Base-by-base conservation (phyloP, 2,888 invertebrate species). In the Polylopha cassiicola region DNA sequence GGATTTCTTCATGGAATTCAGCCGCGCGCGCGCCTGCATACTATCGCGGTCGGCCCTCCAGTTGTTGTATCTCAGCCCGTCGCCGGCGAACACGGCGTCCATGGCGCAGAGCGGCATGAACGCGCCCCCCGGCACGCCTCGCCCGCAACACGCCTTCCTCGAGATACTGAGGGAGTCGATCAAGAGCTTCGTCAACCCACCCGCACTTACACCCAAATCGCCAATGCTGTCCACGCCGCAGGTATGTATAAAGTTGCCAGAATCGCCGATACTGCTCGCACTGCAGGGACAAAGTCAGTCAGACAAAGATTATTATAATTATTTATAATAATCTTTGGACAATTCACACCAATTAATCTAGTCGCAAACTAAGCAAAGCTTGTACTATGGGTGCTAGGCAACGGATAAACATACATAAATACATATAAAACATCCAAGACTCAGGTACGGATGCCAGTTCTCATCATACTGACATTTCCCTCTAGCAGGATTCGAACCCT, bases 1-100 rank as follows among this genome's bases (percentile, higher is more conserved):
- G 95, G 96, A 98, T 65, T 95, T 97, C 76, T 96, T 98, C 75
- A 91, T 94, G 72, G 95, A 97, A 61, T 97, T 97, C 75, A 97
- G 97, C 61, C 91, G 93, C 27, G 91, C 91, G 58, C 90, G 90
- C 1, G 95, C 97, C 1, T 98, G 98, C 74, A 95, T 98, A 42
- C 87, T 98, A 4, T 97, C 97, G 1, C 89, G 98, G 37, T 97
- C 97, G 27, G 91, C 97, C 21, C 82, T 98, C 3, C 97, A 96
- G 70, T 87, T 94, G 44, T 82, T 95, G 16, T 95, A 95, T 70
- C 86, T 92, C 43, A 79, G 75, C 39, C 84, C 85, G 33, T 73
- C 80, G 13, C 75, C 82, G 1, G 84, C 80, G 2, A 65, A 53
- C 37, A 66, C 73, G 4, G 77, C 87, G 21, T 61, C 71, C 1